A percentile compares a stretch with the other conserved stretches of the same genome.
Conservation (phyloP, 2,888 invertebrate genomes). For the Drosophila rubida region DNA sequence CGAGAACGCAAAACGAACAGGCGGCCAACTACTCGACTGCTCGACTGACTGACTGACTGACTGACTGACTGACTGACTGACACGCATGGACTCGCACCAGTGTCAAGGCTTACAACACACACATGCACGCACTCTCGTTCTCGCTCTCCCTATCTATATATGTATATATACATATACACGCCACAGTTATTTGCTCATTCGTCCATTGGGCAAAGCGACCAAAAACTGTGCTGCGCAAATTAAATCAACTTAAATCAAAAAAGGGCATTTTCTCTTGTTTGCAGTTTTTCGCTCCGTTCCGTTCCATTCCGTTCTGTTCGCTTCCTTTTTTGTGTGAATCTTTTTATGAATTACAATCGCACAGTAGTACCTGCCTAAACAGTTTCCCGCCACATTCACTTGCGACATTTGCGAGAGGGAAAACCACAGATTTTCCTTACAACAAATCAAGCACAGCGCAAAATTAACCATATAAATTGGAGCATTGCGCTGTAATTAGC, state of each 20-base stretch:
- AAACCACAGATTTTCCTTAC: no score
- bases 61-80: conserved; percentile 18
- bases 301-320: not conserved
- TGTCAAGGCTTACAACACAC: not conserved
- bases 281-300: not conserved
- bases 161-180: conserved; percentile 1
- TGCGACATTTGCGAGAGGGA: no score
- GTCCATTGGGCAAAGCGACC: conserved; percentile 15
- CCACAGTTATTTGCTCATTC: conserved; percentile 22
- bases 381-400: no score
- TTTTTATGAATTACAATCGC: not conserved
- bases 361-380: not conserved
- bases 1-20: conserved; percentile 6
- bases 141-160: not conserved
- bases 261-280: not conserved
- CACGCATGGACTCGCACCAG: conserved; percentile 33
- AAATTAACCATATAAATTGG: no score
- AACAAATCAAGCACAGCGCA: no score
- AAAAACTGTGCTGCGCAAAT: conserved; percentile 43
- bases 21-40: conserved; percentile 11
- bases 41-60: not conserved
- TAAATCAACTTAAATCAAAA: conserved; percentile 42
- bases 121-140: not conserved
- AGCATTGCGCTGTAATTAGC: not conserved
- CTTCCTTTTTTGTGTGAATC: not conserved